Conservation (phyloP, 2,797 vertebrate genomes). For the Acanthornis magna region DNA sequence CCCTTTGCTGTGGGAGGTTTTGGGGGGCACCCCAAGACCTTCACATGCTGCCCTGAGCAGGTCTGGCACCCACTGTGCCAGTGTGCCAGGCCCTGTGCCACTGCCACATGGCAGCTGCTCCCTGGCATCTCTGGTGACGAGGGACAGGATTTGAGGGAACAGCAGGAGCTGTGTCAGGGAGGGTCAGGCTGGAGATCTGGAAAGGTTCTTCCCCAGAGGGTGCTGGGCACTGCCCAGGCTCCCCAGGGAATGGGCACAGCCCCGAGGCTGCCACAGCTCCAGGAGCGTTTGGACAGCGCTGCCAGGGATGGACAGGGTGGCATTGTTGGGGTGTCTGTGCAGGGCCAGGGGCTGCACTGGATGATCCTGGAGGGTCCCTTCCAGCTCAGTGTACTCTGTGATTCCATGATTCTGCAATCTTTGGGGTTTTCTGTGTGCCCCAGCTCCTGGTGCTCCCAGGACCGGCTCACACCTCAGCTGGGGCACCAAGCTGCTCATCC, state of each 20-base stretch:
- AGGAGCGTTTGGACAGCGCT: background rate
- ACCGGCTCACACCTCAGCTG: background rate
- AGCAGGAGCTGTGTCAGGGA: background rate
- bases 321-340: accelerated
- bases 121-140: background rate
- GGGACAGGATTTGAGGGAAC: too few relatives aligned
- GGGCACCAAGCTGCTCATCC: background rate
- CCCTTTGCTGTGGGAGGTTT: background rate
- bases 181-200: background rate
- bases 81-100: background rate
- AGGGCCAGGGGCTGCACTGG: accelerated
- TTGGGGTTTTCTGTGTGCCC: background rate
- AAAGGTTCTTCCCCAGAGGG: background rate
- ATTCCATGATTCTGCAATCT: background rate
- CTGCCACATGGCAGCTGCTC: background rate
- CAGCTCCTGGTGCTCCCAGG: background rate
- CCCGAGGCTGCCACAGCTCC: background rate
- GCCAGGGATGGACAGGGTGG: background rate
- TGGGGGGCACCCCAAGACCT: background rate
- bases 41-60: background rate
- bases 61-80: background rate
- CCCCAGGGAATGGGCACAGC: background rate
- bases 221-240: background rate
- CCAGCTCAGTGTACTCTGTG: background rate
- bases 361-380: accelerated